Evolutionary conservation across 2,797 vertebrate genomes (phyloP).

Genomic region (Acestrorhynchus altus): DNA sequence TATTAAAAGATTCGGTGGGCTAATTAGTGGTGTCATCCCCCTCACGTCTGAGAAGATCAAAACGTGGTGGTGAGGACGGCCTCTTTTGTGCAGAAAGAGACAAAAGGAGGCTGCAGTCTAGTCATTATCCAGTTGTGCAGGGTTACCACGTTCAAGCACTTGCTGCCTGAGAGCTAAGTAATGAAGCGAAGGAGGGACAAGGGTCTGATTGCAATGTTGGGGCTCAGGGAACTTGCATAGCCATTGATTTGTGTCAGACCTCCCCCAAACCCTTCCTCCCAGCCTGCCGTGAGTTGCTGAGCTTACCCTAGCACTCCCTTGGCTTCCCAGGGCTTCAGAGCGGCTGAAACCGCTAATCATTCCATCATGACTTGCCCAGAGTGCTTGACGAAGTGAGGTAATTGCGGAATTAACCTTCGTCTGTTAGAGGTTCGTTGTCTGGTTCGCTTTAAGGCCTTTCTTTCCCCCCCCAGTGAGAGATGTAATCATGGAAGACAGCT

Average conservation of each 20-base stretch:
- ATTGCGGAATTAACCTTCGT: constrained; percentile 30
- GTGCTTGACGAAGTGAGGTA: neutral
- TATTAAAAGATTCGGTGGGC: neutral
- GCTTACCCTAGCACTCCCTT: neutral
- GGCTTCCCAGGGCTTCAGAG: constrained; percentile 3
- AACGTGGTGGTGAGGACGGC: neutral
- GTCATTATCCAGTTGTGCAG: constrained; percentile 49
- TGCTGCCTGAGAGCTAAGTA: constrained; percentile 36
- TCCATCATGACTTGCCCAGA: constrained; percentile 36
- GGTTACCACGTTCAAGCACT: constrained; percentile 23
- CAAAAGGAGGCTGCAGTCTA: constrained; percentile 32
- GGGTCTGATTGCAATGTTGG: constrained; percentile 39
- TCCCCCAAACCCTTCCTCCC: constrained; percentile 21
- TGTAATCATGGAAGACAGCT: neutral
- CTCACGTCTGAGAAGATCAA: neutral
- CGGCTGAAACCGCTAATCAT: constrained; percentile 48
- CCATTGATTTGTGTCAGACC: constrained; percentile 55
- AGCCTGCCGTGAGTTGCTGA: constrained; percentile 19
- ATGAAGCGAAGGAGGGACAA: constrained; percentile 13
- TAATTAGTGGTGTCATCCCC: constrained; percentile 21
- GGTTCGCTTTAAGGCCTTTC: neutral
- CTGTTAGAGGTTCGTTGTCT: constrained; percentile 4
- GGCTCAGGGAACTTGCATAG: constrained; percentile 35
- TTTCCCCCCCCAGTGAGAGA: neutral
- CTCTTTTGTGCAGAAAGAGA: constrained; percentile 31